These are phyloP conservation scores for Ischnus inquisitorius DNA, from an alignment of 2,888 invertebrate genomes.

Conservation along the genomic window DNA sequence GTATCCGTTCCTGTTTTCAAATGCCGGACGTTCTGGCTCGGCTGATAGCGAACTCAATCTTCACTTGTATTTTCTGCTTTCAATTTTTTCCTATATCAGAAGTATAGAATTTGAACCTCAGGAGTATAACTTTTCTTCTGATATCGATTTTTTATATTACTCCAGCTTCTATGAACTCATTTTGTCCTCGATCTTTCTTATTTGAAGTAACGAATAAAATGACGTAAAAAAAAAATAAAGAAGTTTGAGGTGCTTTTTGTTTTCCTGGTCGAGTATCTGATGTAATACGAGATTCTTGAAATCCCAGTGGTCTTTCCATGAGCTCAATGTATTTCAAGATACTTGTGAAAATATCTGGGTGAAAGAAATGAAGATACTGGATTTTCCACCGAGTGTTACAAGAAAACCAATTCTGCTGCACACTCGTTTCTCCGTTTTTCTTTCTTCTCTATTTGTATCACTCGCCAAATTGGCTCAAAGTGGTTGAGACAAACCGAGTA, in stretches of 20 bases:
- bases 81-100: too few relatives aligned
- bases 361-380: slow-evolving; percentile 1
- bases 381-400: slow-evolving; percentile 11
- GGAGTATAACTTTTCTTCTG: too few relatives aligned
- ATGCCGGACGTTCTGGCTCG: slow-evolving; percentile 32
- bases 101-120: too few relatives aligned
- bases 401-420: slow-evolving; percentile 1
- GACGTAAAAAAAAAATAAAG: not conserved
- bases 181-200: too few relatives aligned
- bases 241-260: not conserved
- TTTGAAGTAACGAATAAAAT: too few relatives aligned
- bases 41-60: slow-evolving; percentile 11
- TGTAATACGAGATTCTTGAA: not conserved
- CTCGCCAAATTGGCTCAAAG: slow-evolving; percentile 10
- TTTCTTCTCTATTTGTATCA: not conserved
- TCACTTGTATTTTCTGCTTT: too few relatives aligned
- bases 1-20: slow-evolving; percentile 20
- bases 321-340: not conserved
- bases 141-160: not conserved
- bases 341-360: not conserved
- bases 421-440: not conserved
- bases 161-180: not conserved
- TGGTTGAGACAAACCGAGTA: slow-evolving; percentile 11
- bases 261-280: not conserved
- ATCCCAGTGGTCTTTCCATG: not conserved